Base-by-base conservation (phyloP, 2,888 invertebrate genomes). In the Cryptophagus acutangulus region DNA sequence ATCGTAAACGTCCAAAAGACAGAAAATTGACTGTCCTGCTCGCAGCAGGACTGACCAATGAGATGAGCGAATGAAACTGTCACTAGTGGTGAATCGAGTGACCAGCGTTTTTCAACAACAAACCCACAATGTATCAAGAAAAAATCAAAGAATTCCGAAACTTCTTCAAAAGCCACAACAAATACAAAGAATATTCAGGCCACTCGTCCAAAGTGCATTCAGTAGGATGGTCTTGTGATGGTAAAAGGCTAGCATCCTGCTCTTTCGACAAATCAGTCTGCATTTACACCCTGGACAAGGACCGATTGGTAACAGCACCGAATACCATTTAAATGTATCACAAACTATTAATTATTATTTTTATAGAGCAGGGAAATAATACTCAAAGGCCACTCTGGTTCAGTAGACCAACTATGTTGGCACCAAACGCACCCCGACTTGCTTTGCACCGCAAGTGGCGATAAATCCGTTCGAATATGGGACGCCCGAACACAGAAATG, bases 331-430 rank as follows among this genome's bases (percentile, higher is more conserved):
- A 37, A 14, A 38, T 38, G 25, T 16, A 43, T 29, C 5, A 9
- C 20, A 20, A n/a, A n/a, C n/a, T n/a, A n/a, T 20, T 6, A 20
- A 9, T 9, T 20, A 20, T 6, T 33, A 17, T 38, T 35, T 55
- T 63, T 69, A 36, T 57, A 87, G 87, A 80, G 77, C 49, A 86
- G 90, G 73, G 93, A 93, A 62, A 83, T 82, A 52, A 82, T 85
- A 3, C 93, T 90, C 63, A 80, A 89, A 58, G 96, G 95, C 0
- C 97, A 99, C 68, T 86, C 87, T 1, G 96, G 95, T 2, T 94
- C 93, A 31, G 96, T 99, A 0, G 97, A 99, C 66, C 95, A 97
- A 69, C 71, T 99, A 1, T 93, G 94, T 61, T 99, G 97, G 96
- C 96, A 99, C 64, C 89, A 93, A 2, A 82, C 82, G 12, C 84